These are phyloP conservation scores for Pseudopodoces humilis DNA, from an alignment of 2,113 vertebrate genomes.

Conservation along the genomic window DNA sequence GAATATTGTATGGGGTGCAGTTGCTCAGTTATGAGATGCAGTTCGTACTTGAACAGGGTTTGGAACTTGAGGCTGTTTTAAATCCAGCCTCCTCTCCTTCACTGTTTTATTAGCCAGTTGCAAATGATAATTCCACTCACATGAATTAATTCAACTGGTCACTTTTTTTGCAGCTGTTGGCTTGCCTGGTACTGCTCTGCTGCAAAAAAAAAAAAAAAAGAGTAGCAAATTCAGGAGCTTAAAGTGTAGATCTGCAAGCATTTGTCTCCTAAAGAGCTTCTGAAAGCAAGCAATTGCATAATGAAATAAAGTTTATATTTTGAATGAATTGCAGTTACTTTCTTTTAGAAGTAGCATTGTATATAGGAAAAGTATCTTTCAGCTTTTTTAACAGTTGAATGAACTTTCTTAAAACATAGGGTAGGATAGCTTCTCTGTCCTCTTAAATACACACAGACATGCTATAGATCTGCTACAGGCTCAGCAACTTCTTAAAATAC, in stretches of 20 bases:
- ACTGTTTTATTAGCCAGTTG: not conserved
- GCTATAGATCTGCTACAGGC: not conserved
- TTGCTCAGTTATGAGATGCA: not conserved
- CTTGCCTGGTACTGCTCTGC: conserved; percentile 40
- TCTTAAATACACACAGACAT: not conserved
- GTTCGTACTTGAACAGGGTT: not conserved
- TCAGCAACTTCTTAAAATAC: conserved; percentile 16
- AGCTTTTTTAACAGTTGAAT: not conserved
- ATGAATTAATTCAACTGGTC: not conserved
- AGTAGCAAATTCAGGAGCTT: conserved; percentile 29
- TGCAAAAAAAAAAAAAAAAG: not conserved
- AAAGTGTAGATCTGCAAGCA: not conserved
- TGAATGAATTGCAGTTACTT: not conserved
- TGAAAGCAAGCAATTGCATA: not conserved
- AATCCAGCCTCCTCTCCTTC: not conserved
- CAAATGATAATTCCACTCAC: not conserved
- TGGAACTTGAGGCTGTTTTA: not conserved
- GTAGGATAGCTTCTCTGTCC: not conserved
- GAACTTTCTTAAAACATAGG: not conserved
- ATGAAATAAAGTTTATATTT: conserved; percentile 23
- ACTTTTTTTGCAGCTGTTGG: not conserved
- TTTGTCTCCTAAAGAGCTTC: conserved; percentile 3
- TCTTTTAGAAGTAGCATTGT: not conserved
- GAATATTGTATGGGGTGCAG: not conserved
- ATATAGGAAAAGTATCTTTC: not conserved